A percentile compares a stretch with the other conserved stretches of the same genome.
phyloP scores from a whole-genome alignment of 2,113 vertebrate genomes.

The Otus sunia region DNA sequence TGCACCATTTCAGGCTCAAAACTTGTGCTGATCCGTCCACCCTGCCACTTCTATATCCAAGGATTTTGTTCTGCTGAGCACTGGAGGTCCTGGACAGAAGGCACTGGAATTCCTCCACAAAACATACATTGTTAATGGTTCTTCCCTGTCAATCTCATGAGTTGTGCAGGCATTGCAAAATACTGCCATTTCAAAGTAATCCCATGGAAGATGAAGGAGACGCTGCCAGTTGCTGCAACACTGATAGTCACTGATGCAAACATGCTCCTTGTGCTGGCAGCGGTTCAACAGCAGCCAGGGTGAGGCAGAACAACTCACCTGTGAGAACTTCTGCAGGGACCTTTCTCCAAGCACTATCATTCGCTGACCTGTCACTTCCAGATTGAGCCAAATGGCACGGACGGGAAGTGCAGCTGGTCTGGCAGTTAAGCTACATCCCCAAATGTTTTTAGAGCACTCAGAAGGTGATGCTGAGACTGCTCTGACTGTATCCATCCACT shows the following conservation, averaged over 20 bases:
- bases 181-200: background rate
- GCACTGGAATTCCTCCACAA: background rate
- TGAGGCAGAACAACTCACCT: background rate
- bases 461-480: background rate
- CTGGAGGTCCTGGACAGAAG: background rate
- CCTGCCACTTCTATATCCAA: fast-evolving
- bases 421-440: background rate
- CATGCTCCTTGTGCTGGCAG: fast-evolving
- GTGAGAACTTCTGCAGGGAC: background rate
- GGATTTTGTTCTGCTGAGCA: background rate
- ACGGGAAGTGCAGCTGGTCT: background rate
- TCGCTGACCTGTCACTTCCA: background rate
- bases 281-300: fast-evolving
- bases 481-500: fast-evolving
- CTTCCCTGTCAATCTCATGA: background rate
- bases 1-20: background rate
- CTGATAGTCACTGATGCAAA: fast-evolving
- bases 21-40: fast-evolving
- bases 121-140: background rate
- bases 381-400: background rate
- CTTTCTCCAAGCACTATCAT: background rate
- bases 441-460: background rate
- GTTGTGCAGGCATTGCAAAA: background rate
- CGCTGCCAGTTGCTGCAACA: fast-evolving
- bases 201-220: background rate